Evolutionary conservation across 2,113 vertebrate species (phyloP), one percentile per base, ranked within the genome.

Genomic region (Chamaetylas fuelleborni): DNA sequence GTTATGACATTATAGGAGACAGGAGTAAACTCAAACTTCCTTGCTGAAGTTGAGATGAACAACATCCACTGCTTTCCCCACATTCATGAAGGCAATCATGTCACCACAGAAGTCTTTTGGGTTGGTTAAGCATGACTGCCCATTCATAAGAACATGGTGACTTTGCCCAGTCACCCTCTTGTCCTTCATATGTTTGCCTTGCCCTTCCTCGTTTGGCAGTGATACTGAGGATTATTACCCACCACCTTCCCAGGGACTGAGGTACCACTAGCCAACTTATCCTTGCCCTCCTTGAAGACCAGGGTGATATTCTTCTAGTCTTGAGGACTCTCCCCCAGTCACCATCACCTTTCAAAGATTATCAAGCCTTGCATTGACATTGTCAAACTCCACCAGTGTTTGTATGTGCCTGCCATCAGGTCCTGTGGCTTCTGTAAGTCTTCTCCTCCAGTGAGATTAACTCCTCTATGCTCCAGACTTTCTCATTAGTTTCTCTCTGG

Each of bases 311-410:
- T 78, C 36, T 71, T 61, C 31, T 38, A 33, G 38, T 29, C 51
- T 51, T 60, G 19, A 61, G 22, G 14, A 57, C 50, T 53, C n/a
- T 57, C 33, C 8, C 8, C 12, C 22, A 81, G 33, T 5, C 40
- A 81, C 23, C 53, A 50, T 1, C 14, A 43, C 25, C 34, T 51
- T 84, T 51, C 19, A 50, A 69, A 77, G 28, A 28, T 22, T 42
- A 85, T 33, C 33, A 36, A 62, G 23, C 7, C 36, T 40, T 33
- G 14, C 24, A 73, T 0, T 74, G 31, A 66, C 17, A 66, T 23
- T 0, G 0, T 33, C 20, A 70, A 93, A 64, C 14, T 78, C n/a
- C 0, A 2, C 5, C 28, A 48, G 38, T 1, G 0, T n/a, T 43
- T 42, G 31, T 17, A 26, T 5, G 14, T 38, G n/a, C 25, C 22